Percentiles rank a stretch among this genome's conserved stretches.
Conservation (phyloP, 2,113 vertebrate genomes). For the Dipodomys merriami region DNA sequence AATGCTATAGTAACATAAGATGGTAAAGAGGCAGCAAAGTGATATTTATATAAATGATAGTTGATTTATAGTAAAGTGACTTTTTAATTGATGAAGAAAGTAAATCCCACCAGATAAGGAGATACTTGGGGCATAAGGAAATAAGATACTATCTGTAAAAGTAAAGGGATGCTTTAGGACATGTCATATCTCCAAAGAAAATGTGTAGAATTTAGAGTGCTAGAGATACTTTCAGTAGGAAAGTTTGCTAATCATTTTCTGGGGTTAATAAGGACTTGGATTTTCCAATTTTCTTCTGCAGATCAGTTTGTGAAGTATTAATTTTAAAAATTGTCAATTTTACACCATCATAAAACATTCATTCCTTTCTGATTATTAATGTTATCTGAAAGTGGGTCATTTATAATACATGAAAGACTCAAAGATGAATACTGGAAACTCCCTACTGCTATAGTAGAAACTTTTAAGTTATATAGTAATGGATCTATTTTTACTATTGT, state of each 20-base stretch:
- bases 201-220: conserved; percentile 25
- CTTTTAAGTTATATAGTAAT: conserved; percentile 34
- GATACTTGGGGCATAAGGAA: not conserved
- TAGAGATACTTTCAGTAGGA: conserved; percentile 51
- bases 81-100: conserved; percentile 32
- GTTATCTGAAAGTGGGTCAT: conserved; percentile 46
- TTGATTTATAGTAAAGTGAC: conserved; percentile 30
- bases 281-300: conserved; percentile 55
- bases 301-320: conserved; percentile 43
- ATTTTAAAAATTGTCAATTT: conserved; percentile 53
- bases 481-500: conserved; percentile 47
- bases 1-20: not conserved
- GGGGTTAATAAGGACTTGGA: conserved; percentile 38
- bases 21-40: conserved; percentile 32
- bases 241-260: conserved; percentile 50
- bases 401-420: conserved; percentile 33
- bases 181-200: conserved; percentile 22
- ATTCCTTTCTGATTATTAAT: conserved; percentile 59
- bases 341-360: conserved; percentile 52
- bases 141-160: conserved; percentile 38
- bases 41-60: not conserved
- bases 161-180: not conserved
- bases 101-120: not conserved
- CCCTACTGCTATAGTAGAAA: not conserved
- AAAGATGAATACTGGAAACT: conserved; percentile 42